phyloP scores from a whole-genome alignment of 1,140 invertebrate species.

The Drosophila sp. region DNA sequence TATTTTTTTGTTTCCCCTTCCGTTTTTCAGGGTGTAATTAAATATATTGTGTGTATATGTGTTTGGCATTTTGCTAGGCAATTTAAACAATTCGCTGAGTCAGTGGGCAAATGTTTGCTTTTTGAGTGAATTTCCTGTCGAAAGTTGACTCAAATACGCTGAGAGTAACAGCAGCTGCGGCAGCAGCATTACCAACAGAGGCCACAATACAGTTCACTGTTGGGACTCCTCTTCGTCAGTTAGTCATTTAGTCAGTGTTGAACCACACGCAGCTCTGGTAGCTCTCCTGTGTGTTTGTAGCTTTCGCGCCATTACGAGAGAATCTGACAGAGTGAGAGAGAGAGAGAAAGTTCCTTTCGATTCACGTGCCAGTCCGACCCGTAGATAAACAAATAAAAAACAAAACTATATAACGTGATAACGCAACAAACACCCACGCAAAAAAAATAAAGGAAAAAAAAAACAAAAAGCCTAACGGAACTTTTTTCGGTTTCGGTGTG shows the following conservation, averaged over 20 bases:
- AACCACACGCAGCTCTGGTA: conserved; percentile 64
- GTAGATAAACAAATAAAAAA: conserved; percentile 55
- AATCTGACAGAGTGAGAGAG: conserved; percentile 4
- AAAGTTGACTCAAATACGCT: conserved; percentile 46
- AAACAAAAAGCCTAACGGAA: conserved; percentile 24
- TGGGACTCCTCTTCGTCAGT: conserved; percentile 58
- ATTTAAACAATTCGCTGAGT: conserved; percentile 30
- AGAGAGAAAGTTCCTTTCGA: conserved; percentile 36
- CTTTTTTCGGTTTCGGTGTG: conserved; percentile 14
- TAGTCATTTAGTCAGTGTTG: conserved; percentile 67
- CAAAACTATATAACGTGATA: conserved; percentile 27
- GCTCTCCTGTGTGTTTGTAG: conserved; percentile 21
- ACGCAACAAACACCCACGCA: background rate
- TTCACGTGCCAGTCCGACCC: conserved; percentile 52
- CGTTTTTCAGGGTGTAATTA: conserved; percentile 45
- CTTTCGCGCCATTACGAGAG: conserved; percentile 12
- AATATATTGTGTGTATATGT: conserved; percentile 24
- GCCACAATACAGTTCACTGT: conserved; percentile 35
- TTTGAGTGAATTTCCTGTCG: conserved; percentile 54
- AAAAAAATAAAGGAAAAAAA: background rate
- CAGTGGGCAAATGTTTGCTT: conserved; percentile 19
- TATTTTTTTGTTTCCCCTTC: background rate
- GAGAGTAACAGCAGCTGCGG: conserved; percentile 17
- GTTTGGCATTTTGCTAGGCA: background rate
- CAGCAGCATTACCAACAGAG: conserved; percentile 19